phyloP scores from a whole-genome alignment of 2,888 invertebrate genomes.

The Lagria hirta region DNA sequence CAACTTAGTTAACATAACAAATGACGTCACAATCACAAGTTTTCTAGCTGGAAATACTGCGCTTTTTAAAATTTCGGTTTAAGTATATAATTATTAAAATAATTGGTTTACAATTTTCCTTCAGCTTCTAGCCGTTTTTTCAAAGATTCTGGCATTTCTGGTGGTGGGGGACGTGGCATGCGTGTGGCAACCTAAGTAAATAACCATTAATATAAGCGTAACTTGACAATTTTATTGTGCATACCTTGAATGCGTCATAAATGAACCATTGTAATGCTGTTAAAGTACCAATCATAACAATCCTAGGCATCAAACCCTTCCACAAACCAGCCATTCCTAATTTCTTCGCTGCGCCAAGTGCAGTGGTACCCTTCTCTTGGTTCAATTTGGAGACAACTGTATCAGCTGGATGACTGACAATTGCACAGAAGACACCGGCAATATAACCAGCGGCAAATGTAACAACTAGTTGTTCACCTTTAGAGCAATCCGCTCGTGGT shows the following conservation, averaged over 20 bases:
- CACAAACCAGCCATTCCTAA: slow-evolving; percentile 78
- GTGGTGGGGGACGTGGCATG: slow-evolving; percentile 94
- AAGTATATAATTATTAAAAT: slow-evolving; percentile 18
- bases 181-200: slow-evolving; percentile 63
- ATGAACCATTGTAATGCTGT: slow-evolving; percentile 98
- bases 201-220: slow-evolving; percentile 2
- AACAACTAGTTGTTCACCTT: slow-evolving; percentile 91
- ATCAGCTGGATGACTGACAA: slow-evolving; percentile 98
- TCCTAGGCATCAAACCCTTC: slow-evolving; percentile 90
- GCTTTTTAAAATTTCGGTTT: slow-evolving; percentile 22
- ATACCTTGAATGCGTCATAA: slow-evolving; percentile 79
- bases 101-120: slow-evolving; percentile 24
- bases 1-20: slow-evolving; percentile 24
- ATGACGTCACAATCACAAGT: slow-evolving; percentile 22
- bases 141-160: slow-evolving; percentile 92
- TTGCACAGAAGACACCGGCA: slow-evolving; percentile 98
- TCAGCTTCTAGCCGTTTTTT: slow-evolving; percentile 66
- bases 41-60: slow-evolving; percentile 34
- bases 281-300: slow-evolving; percentile 96
- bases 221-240: slow-evolving; percentile 2
- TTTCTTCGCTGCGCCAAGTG: slow-evolving; percentile 72
- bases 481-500: slow-evolving; percentile 86
- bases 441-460: slow-evolving; percentile 98
- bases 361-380: slow-evolving; percentile 82
- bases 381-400: slow-evolving; percentile 97